Percentiles rank a stretch among this genome's conserved stretches.
Evolutionary conservation across 2,113 vertebrate genomes (phyloP).

Genomic region (Psettodes erumei): DNA sequence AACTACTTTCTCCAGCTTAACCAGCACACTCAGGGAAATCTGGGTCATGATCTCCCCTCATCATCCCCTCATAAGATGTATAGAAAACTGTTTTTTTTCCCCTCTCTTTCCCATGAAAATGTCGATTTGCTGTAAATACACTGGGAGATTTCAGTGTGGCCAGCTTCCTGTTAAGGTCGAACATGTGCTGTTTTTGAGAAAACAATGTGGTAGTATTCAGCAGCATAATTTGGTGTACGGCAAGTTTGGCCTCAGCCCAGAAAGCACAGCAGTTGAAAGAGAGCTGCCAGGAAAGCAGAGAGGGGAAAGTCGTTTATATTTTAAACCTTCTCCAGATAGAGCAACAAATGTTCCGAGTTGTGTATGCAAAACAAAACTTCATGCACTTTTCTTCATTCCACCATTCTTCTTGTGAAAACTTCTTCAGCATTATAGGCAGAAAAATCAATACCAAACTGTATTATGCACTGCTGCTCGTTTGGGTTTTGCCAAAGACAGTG

Average conservation of each 20-base stretch:
- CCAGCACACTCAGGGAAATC: constrained; percentile 38
- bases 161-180: constrained; percentile 51
- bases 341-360: constrained; percentile 31
- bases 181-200: constrained; percentile 75
- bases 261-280: constrained; percentile 61
- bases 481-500: neutral
- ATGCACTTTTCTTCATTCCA: neutral
- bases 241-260: constrained; percentile 66
- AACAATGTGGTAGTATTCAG: constrained; percentile 78
- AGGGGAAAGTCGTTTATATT: constrained; percentile 42
- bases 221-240: constrained; percentile 66
- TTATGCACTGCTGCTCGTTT: neutral
- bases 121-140: constrained; percentile 56
- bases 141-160: constrained; percentile 37
- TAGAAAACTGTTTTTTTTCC: constrained; percentile 19
- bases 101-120: constrained; percentile 68
- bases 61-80: constrained; percentile 47
- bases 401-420: neutral
- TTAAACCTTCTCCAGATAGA: constrained; percentile 52
- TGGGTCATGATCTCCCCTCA: constrained; percentile 63
- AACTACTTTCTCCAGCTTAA: constrained; percentile 52
- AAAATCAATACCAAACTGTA: neutral
- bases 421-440: neutral
- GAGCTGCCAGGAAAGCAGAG: constrained; percentile 62
- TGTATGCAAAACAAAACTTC: constrained; percentile 18